A percentile compares a stretch with the other conserved stretches of the same genome.
These are phyloP conservation scores for Dynastes maya DNA, from an alignment of 2,888 invertebrate genomes.

Conservation along the genomic window DNA sequence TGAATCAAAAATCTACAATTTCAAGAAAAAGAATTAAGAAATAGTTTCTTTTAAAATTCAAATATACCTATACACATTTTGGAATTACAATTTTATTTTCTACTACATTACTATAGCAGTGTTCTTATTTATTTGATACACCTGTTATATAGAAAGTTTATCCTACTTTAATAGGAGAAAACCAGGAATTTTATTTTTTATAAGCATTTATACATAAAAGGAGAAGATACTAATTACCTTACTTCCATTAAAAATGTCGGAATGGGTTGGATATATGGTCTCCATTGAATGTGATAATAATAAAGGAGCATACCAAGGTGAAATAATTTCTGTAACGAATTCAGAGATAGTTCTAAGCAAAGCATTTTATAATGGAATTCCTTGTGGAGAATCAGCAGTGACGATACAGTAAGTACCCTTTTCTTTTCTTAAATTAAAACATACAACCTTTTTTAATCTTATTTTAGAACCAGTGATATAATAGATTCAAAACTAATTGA, in stretches of 20 bases:
- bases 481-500: slow-evolving; percentile 84
- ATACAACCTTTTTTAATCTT: slow-evolving; percentile 9
- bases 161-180: background rate
- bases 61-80: background rate
- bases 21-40: too few species aligned
- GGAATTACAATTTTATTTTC: slow-evolving; percentile 1
- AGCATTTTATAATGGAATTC: slow-evolving; percentile 87
- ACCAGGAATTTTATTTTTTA: background rate
- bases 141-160: background rate
- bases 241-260: slow-evolving; percentile 69
- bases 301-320: slow-evolving; percentile 86
- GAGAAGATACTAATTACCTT: too few species aligned
- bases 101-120: background rate
- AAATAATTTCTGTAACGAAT: slow-evolving; percentile 82
- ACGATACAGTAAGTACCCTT: slow-evolving; percentile 66
- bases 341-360: slow-evolving; percentile 82
- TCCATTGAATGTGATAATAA: slow-evolving; percentile 87
- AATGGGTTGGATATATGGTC: slow-evolving; percentile 86
- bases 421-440: background rate
- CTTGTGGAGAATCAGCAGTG: slow-evolving; percentile 75
- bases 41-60: too few species aligned
- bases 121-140: slow-evolving; percentile 1
- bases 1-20: too few species aligned
- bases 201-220: background rate
- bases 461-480: slow-evolving; percentile 81